Percentiles rank a stretch among this genome's conserved stretches.
Evolutionary conservation across 2,113 vertebrate genomes (phyloP).

Genomic region (Mirza zaza): DNA sequence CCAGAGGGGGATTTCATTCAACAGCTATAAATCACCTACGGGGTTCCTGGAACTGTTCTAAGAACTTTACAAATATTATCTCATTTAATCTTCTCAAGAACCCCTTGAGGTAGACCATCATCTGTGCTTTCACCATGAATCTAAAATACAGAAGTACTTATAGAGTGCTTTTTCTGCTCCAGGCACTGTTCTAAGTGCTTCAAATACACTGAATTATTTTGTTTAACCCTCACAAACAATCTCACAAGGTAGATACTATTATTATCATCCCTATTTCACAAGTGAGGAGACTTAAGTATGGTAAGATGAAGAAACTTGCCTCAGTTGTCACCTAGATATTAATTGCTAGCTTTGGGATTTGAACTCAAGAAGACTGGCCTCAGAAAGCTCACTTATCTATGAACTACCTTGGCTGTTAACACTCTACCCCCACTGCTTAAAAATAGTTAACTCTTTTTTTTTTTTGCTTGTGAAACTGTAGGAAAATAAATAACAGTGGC

Average conservation of each 20-base stretch:
- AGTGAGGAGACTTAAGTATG: background rate
- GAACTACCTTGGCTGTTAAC: background rate
- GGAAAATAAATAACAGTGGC: background rate
- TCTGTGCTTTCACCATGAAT: background rate
- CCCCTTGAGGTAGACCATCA: background rate
- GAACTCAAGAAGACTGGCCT: background rate
- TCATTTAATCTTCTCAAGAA: slow-evolving; percentile 3
- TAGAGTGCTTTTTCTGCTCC: background rate
- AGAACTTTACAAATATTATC: background rate
- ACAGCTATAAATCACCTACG: background rate
- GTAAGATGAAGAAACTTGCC: background rate
- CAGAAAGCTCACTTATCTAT: background rate
- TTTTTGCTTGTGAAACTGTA: background rate
- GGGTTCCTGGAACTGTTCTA: background rate
- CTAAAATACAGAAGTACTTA: background rate
- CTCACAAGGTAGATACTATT: background rate
- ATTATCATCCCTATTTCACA: background rate
- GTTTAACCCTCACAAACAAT: background rate
- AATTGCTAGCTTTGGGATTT: background rate
- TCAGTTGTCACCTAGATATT: background rate
- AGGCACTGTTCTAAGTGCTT: background rate
- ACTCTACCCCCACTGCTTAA: background rate
- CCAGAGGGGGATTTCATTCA: background rate
- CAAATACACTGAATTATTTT: background rate
- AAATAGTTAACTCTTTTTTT: background rate